Base-by-base conservation (phyloP, 2,888 invertebrate species). In the Lithodes maja region DNA sequence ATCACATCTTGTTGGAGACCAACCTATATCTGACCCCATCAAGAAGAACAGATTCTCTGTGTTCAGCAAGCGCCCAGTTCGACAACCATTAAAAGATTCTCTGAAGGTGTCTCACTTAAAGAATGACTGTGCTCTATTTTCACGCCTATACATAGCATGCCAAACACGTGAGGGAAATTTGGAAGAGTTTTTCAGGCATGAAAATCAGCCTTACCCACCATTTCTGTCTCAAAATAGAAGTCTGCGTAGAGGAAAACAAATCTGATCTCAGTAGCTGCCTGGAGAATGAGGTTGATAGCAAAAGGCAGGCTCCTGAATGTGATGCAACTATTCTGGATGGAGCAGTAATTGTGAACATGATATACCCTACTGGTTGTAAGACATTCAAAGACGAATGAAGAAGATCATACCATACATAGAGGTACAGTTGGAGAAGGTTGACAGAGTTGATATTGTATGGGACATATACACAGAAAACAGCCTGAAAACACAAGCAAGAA, bases 281-380 rank as follows among this genome's bases (percentile, higher is more conserved):
- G 53, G 71, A 74, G 68, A 71, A 74, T 69, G 33, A 55, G 33
- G 54, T n/a, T 54, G 33, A 55, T 81, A 55, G 61, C 54, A n/a
- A 81, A 3, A 80, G n/a, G 12, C 33, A 81, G 55, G 49, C 33
- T 61, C n/a, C 61, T 3, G 81, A 81, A 55, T 55, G 52, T 54
- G 61, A 55, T 61, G 81, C 2, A n/a, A 81, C n/a, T 54, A 81
- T 61, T 61, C 61, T 54, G 33, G 80, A 80, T 77, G 17, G 77
- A 77, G 77, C 77, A n/a, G 49, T 77, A 77, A 77, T 77, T 77
- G 77, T 77, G 49, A 77, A 77, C 77, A 77, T 77, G 49, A 77
- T 33, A 77, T 49, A 77, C 3, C 17, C 77, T 77, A 77, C 77
- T 77, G 77, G 77, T 77, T 77, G 78, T 78, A 78, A 78, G 52